These are phyloP conservation scores for Petrocephalus schoutedeni DNA, from an alignment of 2,797 vertebrate genomes.

Conservation along the genomic window DNA sequence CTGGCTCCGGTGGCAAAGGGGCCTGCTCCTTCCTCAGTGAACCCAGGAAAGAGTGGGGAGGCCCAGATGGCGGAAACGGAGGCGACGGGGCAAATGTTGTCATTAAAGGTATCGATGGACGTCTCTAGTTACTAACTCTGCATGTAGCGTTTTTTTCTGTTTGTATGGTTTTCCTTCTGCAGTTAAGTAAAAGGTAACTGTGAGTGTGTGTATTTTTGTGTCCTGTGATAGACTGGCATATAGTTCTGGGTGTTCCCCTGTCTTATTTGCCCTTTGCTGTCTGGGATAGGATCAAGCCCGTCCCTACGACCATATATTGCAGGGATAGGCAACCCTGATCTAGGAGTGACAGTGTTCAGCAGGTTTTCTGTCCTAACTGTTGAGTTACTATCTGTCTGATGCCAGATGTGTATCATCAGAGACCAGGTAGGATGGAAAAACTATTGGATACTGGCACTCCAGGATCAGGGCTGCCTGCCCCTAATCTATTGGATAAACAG, in stretches of 20 bases:
- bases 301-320: not conserved
- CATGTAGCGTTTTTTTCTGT: not conserved
- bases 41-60: conserved; percentile 87
- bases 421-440: not conserved
- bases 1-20: conserved; percentile 78
- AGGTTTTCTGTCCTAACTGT: not conserved
- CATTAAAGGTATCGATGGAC: conserved; percentile 40
- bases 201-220: not conserved
- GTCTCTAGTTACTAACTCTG: not conserved
- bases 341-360: not conserved
- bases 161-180: not conserved
- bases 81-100: conserved; percentile 73
- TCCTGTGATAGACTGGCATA: not conserved
- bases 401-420: not conserved
- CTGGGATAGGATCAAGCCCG: not conserved
- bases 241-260: not conserved
- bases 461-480: not conserved
- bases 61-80: conserved; percentile 88
- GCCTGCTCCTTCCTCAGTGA: conserved; percentile 82
- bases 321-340: not conserved
- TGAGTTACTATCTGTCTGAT: not conserved
- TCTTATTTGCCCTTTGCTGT: not conserved
- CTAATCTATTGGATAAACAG: not conserved
- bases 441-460: not conserved
- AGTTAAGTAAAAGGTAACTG: not conserved